Base-by-base conservation (phyloP, 2,888 invertebrate genomes). In the Chloroclystis v-ata region DNA sequence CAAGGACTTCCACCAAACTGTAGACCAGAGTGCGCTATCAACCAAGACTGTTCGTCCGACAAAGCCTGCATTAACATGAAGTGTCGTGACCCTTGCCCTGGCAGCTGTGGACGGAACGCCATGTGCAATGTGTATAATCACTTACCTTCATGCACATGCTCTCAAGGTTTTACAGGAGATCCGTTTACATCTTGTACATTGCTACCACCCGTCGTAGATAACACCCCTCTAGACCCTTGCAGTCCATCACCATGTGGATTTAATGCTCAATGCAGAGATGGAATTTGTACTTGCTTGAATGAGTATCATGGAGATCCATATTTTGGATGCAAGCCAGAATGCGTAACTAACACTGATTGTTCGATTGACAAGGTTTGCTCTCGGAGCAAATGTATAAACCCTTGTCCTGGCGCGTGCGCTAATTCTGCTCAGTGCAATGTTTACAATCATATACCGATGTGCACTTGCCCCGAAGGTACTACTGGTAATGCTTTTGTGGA, bases 261-360 rank as follows among this genome's bases (percentile, higher is more conserved):
- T 47, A 92, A 91, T 72, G 85, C 92, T 3, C 86, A 89, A 66
- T 94, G 93, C 64, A 78, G 81, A 52, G 75, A 91, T 58, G 92
- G 92, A 13, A 72, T 89, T 50, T 95, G 95, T 67, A 89, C 91
- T 10, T 95, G 95, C 66, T 69, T 92, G 45, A 78, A 86, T n/a
- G 93, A 93, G 60, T 94, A 92, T 68, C 89, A 90, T 47, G 95
- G 95, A 32, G 92, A 94, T 78, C 94, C 95, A 26, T 92, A 92
- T 64, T 74, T 89, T 24, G 92, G 92, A 13, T 95, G 95, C 65
- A 90, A 92, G 55, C 95, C 94, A 1, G 94, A 95, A 82, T 95
- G 95, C 72, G 88, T 94, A 12, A 88, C 92, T 11, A 95, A 92
- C 70, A 90, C 90, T 42, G 95, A 95, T 58, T 95, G 95, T 72